Percentiles rank a stretch among this genome's conserved stretches.
phyloP scores from a whole-genome alignment of 2,797 vertebrate species.

The Balearica regulorum region DNA sequence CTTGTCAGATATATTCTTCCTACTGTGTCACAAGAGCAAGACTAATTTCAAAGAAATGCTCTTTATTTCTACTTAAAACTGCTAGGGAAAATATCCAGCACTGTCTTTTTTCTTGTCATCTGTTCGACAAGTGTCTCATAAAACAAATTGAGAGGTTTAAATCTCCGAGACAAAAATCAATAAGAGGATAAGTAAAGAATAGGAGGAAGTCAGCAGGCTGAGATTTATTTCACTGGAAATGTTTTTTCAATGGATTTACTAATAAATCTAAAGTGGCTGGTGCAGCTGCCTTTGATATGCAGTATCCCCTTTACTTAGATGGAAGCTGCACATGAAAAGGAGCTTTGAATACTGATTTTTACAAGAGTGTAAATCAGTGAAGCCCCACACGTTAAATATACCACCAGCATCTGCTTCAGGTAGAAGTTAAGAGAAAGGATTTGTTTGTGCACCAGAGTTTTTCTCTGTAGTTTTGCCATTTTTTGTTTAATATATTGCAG shows the following conservation, averaged over 20 bases:
- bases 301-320: conserved; percentile 46
- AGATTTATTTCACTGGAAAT: conserved; percentile 75
- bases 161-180: conserved; percentile 70
- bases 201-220: conserved; percentile 63
- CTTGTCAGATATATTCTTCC: conserved; percentile 51
- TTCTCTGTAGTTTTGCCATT: not conserved
- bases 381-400: conserved; percentile 25
- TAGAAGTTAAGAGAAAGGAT: conserved; percentile 1
- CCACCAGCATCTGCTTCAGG: conserved; percentile 44
- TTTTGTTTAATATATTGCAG: not conserved
- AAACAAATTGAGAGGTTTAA: conserved; percentile 74
- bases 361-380: conserved; percentile 61
- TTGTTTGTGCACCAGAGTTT: not conserved
- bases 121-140: conserved; percentile 67
- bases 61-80: conserved; percentile 66
- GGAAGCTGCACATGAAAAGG: conserved; percentile 59
- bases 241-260: conserved; percentile 71
- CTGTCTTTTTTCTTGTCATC: conserved; percentile 58
- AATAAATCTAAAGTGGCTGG: conserved; percentile 65
- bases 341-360: conserved; percentile 66
- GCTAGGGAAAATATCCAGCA: conserved; percentile 57
- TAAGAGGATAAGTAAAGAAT: conserved; percentile 68
- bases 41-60: conserved; percentile 61
- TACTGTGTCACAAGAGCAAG: conserved; percentile 40
- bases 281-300: conserved; percentile 54